Evolutionary conservation across 1,140 invertebrate species (phyloP), one percentile per base, ranked within the genome.

Genomic region (Zaprionus lachaisei): DNA sequence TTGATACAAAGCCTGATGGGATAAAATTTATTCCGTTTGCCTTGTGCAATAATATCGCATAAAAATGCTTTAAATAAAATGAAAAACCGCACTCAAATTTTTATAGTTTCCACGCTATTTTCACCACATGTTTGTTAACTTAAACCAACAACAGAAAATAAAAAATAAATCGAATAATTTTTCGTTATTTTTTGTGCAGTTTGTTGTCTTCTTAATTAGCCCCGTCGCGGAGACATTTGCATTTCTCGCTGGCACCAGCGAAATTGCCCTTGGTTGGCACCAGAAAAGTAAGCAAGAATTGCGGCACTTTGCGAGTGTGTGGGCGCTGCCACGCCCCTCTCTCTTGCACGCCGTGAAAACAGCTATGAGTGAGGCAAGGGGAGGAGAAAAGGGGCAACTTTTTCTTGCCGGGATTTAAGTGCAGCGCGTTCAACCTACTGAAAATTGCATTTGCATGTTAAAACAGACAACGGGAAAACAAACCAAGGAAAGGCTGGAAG

Each of bases 401-500:
- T 81, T 73, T 51, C 63, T 28, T 22, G 37, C 51, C 62, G 63
- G 74, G 73, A 72, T 79, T 79, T 64, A 55, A 74, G 62, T 57
- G 64, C 67, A 72, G 54, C 64, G 64, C 63, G 60, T 68, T 28
- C 49, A 79, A 73, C 64, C 72, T 76, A 60, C 69, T 85, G 79
- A 71, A 85, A 91, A 90, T 91, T 85, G 85, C 82, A 85, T 90
- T 90, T 80, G 82, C 76, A 82, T 76, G 81, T 76, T 61, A 80
- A 77, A 85, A 77, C 83, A 77, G 77, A 70, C 44, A 73, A 54
- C 54, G 14, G 14, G 28, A 20, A 72, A 69, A 61, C 49, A 65
- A 58, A 22, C 54, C 11, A 26, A 26, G 55, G 11, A 38, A 9
- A 14, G 31, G 17, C 38, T 41, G n/a, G 47, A 6, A 17, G 38